phyloP scores from a whole-genome alignment of 2,797 vertebrate genomes.

The Clarias pachynema region DNA sequence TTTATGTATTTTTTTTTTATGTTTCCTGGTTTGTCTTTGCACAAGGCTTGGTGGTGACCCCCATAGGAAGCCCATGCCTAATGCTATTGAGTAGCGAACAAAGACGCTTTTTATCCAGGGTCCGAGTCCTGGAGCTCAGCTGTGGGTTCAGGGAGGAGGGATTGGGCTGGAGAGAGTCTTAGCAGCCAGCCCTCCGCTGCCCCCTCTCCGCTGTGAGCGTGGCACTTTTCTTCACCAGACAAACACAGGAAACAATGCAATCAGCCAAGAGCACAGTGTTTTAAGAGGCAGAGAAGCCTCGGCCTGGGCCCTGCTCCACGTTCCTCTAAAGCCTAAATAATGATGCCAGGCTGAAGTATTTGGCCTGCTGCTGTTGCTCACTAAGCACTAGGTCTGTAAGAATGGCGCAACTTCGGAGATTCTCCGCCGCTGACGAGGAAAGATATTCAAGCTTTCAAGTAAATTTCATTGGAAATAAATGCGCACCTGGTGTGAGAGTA shows the following conservation, averaged over 20 bases:
- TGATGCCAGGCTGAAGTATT: slow-evolving; percentile 46
- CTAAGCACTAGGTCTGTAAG: slow-evolving; percentile 41
- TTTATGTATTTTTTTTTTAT: slow-evolving; percentile 63
- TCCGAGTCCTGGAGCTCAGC: slow-evolving; percentile 66
- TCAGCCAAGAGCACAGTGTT: slow-evolving; percentile 61
- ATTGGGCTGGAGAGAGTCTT: slow-evolving; percentile 61
- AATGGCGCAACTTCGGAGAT: slow-evolving; percentile 23
- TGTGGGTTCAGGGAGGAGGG: slow-evolving; percentile 73
- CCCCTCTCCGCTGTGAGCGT: slow-evolving; percentile 54
- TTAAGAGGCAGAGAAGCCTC: slow-evolving; percentile 51
- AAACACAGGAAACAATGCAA: slow-evolving; percentile 65
- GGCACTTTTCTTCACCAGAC: slow-evolving; percentile 60
- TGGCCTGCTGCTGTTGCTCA: slow-evolving; percentile 49
- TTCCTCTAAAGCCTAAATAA: slow-evolving; percentile 45
- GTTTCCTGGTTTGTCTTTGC: slow-evolving; percentile 70
- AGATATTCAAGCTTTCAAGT: slow-evolving; percentile 81
- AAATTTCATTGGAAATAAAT: slow-evolving; percentile 86
- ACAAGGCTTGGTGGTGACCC: slow-evolving; percentile 82
- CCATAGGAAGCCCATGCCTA: slow-evolving; percentile 90
- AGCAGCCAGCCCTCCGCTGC: slow-evolving; percentile 37
- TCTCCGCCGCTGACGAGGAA: slow-evolving; percentile 69
- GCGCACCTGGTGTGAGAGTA: slow-evolving; percentile 82
- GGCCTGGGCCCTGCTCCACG: slow-evolving; percentile 51
- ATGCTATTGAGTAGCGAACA: slow-evolving; percentile 89
- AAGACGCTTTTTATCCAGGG: slow-evolving; percentile 84